A percentile compares a stretch with the other conserved stretches of the same genome.
phyloP scores from a whole-genome alignment of 1,140 invertebrate genomes.

The Platyura marginata region DNA sequence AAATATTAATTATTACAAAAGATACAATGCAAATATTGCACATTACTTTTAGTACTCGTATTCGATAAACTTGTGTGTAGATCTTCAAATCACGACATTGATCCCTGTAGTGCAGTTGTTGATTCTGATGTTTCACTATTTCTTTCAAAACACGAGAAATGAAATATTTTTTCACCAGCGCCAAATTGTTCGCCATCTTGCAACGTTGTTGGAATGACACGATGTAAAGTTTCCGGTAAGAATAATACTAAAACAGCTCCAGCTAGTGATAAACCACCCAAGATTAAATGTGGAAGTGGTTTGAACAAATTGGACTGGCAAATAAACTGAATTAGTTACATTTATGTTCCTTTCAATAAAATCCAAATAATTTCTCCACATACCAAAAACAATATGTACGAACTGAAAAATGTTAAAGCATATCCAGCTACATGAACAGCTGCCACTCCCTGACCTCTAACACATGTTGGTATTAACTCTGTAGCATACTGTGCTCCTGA shows the following conservation, averaged over 20 bases:
- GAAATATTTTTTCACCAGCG: constrained; percentile 32
- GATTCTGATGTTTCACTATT: neutral
- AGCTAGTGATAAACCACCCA: constrained; percentile 32
- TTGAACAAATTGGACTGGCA: constrained; percentile 25
- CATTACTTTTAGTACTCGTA: neutral
- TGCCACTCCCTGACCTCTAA: constrained; percentile 38
- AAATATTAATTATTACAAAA: no score
- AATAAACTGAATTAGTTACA: neutral
- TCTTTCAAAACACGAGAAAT: constrained; percentile 26
- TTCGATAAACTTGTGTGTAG: neutral
- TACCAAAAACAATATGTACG: constrained; percentile 28
- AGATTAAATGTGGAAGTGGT: constrained; percentile 32
- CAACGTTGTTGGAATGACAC: constrained; percentile 35
- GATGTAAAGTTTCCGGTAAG: constrained; percentile 39
- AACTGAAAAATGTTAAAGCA: constrained; percentile 32
- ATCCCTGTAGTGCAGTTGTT: neutral
- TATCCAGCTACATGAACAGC: constrained; percentile 36
- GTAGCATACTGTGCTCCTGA: constrained; percentile 43
- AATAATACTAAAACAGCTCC: constrained; percentile 35
- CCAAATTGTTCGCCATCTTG: constrained; percentile 43
- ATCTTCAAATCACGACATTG: neutral
- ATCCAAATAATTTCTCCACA: neutral
- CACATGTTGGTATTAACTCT: constrained; percentile 43
- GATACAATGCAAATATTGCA: neutral
- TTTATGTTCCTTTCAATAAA: neutral